Percentiles rank a stretch among this genome's conserved stretches.
These are phyloP conservation scores for Drosophila arawakana DNA, from an alignment of 1,140 invertebrate species.

Conservation along the genomic window DNA sequence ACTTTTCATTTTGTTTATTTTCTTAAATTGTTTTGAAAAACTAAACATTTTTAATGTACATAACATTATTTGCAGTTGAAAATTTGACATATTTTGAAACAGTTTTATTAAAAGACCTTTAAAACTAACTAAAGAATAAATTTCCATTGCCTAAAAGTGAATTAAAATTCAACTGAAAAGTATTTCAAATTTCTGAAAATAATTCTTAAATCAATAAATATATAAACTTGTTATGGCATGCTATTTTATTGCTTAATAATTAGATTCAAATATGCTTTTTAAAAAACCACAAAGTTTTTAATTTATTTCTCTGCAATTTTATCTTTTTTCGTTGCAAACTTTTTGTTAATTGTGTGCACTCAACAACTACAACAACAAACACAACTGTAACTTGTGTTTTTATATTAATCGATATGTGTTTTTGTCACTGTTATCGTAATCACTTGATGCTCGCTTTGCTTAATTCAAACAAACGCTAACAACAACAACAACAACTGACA, in stretches of 20 bases:
- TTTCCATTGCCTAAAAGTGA: not conserved
- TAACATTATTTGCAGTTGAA: not conserved
- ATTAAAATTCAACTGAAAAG: not conserved
- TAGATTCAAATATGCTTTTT: conserved; percentile 9
- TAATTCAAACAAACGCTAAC: conserved; percentile 30
- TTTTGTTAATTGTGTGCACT: conserved; percentile 50
- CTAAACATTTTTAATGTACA: not conserved
- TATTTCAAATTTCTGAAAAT: not conserved
- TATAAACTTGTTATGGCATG: conserved; percentile 29
- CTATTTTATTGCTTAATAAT: conserved; percentile 1
- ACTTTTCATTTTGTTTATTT: not conserved
- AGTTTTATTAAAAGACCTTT: not conserved
- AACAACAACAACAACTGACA: conserved; percentile 26
- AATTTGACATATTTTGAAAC: conserved; percentile 3
- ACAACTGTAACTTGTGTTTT: conserved; percentile 13
- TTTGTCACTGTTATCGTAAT: conserved; percentile 12
- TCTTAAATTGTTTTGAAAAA: not conserved
- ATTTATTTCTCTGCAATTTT: conserved; percentile 19
- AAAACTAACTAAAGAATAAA: no score
- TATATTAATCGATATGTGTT: conserved; percentile 31
- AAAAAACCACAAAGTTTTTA: conserved; percentile 23
- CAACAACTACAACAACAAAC: conserved; percentile 25
- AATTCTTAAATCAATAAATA: not conserved
- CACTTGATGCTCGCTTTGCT: conserved; percentile 44
- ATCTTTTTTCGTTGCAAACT: conserved; percentile 42